Conservation (phyloP, 2,113 vertebrate genomes). For the Sander lucioperca region DNA sequence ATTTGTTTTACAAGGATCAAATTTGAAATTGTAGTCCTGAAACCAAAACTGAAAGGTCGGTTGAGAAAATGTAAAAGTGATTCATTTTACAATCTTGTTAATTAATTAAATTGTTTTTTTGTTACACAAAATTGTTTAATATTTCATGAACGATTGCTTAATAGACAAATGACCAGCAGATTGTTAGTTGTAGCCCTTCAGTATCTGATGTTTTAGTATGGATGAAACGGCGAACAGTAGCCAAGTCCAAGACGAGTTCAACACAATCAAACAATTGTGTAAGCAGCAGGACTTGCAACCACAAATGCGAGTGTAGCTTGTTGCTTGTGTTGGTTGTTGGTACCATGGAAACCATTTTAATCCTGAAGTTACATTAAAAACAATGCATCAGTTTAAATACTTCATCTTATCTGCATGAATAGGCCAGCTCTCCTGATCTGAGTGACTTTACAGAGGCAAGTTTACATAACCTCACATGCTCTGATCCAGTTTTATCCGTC, state of each 20-base stretch:
- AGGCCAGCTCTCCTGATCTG: background rate
- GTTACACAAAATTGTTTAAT: background rate
- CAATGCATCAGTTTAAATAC: background rate
- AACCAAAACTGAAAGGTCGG: background rate
- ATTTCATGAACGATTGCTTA: background rate
- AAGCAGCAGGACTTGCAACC: background rate
- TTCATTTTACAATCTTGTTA: background rate
- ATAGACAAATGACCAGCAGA: too few relatives aligned
- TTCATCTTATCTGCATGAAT: conserved; percentile 3
- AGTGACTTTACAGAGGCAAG: background rate
- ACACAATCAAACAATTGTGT: background rate
- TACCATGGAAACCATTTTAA: conserved; percentile 2
- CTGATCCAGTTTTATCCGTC: conserved; percentile 9
- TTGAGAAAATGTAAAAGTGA: background rate
- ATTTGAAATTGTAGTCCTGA: background rate
- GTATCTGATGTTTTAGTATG: background rate
- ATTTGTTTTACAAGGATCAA: background rate
- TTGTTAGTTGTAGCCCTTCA: background rate
- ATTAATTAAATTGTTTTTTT: background rate
- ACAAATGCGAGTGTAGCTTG: background rate
- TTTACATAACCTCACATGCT: background rate
- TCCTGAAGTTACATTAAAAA: background rate
- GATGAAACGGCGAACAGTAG: background rate
- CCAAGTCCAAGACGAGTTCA: background rate
- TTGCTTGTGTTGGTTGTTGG: background rate